phyloP scores from a whole-genome alignment of 2,797 vertebrate genomes.

The Potorous gilbertii region DNA sequence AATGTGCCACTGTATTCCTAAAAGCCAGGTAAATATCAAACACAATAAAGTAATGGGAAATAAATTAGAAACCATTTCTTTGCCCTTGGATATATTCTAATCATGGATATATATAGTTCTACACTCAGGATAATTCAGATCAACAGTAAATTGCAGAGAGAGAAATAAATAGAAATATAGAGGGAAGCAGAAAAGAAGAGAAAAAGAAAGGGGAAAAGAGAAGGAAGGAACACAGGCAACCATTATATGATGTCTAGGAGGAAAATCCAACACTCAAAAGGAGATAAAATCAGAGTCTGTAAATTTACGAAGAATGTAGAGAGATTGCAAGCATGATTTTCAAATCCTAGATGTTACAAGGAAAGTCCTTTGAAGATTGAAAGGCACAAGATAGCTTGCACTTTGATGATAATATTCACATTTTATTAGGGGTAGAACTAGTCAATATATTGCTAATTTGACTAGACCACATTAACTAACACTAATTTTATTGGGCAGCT shows the following conservation, averaged over 20 bases:
- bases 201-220: neutral
- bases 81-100: neutral
- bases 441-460: neutral
- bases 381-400: neutral
- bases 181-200: neutral
- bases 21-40: constrained; percentile 60
- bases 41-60: constrained; percentile 73
- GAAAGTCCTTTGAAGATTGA: neutral
- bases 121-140: neutral
- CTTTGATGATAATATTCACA: neutral
- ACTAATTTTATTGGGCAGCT: neutral
- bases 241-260: neutral
- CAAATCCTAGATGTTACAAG: neutral
- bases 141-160: neutral
- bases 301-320: neutral
- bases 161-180: neutral
- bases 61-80: constrained; percentile 61
- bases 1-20: constrained; percentile 55
- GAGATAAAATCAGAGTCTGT: neutral
- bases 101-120: neutral
- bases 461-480: neutral
- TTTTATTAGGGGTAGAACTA: neutral
- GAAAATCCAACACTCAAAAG: neutral
- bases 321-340: neutral
- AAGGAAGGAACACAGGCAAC: neutral